These are phyloP conservation scores for Perodicticus potto DNA, from an alignment of 2,797 vertebrate genomes.

Conservation along the genomic window DNA sequence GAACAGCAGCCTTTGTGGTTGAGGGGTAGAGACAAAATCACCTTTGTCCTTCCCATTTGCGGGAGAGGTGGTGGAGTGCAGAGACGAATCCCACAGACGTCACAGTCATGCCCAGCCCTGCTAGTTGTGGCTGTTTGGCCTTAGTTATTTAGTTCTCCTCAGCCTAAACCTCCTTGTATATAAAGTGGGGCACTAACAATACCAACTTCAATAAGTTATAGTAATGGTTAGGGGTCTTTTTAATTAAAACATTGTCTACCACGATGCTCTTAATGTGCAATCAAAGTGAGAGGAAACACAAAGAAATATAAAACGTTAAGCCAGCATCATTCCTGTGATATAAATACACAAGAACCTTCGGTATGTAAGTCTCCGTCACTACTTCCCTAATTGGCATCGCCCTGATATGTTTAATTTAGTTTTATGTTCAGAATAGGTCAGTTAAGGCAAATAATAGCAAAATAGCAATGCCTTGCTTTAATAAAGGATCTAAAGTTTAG, in stretches of 20 bases:
- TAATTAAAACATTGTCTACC: neutral
- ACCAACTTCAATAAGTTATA: neutral
- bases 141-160: neutral
- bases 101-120: neutral
- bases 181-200: neutral
- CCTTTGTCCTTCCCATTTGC: neutral
- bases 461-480: neutral
- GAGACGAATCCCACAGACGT: neutral
- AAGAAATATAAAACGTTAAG: neutral
- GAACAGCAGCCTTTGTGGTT: neutral
- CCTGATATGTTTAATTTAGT: neutral
- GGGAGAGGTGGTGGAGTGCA: neutral
- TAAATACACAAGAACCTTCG: neutral
- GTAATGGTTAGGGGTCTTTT: neutral
- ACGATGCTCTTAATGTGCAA: neutral
- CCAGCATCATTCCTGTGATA: neutral
- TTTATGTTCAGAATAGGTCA: neutral
- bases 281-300: neutral
- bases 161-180: neutral
- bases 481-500: neutral
- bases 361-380: neutral
- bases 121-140: neutral
- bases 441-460: neutral
- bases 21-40: neutral
- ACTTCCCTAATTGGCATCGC: neutral